Percentiles rank a stretch among this genome's conserved stretches.
Conservation (phyloP, 2,113 vertebrate species). For the Limnothrissa miodon region DNA sequence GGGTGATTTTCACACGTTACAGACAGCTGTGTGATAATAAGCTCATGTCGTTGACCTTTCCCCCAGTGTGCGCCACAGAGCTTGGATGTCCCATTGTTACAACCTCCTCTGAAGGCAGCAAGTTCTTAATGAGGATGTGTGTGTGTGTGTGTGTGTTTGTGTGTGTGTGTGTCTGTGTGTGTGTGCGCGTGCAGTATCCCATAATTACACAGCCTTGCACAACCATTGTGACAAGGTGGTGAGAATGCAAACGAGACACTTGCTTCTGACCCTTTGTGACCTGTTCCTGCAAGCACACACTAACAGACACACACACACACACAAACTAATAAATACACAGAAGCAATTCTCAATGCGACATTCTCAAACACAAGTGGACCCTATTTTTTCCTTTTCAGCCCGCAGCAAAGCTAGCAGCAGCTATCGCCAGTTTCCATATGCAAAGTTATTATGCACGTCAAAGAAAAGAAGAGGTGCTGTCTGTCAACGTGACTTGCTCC, state of each 20-base stretch:
- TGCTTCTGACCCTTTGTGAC: conserved; percentile 8
- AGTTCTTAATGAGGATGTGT: conserved; percentile 15
- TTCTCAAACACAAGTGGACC: conserved; percentile 66
- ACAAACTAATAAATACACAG: conserved; percentile 25
- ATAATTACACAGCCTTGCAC: conserved; percentile 1
- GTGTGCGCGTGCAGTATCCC: background rate
- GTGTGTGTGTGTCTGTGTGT: background rate
- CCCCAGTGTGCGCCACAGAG: background rate
- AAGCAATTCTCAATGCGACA: background rate
- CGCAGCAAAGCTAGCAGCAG: conserved; percentile 70
- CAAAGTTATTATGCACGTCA: conserved; percentile 85
- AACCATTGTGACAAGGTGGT: conserved; percentile 6
- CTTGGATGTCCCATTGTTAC: conserved; percentile 12
- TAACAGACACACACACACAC: conserved; percentile 15
- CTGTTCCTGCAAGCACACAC: background rate
- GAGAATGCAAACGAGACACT: conserved; percentile 16
- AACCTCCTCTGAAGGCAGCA: conserved; percentile 1
- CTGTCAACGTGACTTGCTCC: conserved; percentile 78
- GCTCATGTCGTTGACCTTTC: conserved; percentile 20
- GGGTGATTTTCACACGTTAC: conserved; percentile 8
- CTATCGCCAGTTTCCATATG: conserved; percentile 84
- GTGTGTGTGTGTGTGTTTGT: conserved; percentile 4
- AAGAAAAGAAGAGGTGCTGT: conserved; percentile 85
- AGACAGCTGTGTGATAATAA: conserved; percentile 18
- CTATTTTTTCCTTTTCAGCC: conserved; percentile 68